Evolutionary conservation across 2,888 invertebrate genomes (phyloP).

Genomic region (Microchrysa polita): DNA sequence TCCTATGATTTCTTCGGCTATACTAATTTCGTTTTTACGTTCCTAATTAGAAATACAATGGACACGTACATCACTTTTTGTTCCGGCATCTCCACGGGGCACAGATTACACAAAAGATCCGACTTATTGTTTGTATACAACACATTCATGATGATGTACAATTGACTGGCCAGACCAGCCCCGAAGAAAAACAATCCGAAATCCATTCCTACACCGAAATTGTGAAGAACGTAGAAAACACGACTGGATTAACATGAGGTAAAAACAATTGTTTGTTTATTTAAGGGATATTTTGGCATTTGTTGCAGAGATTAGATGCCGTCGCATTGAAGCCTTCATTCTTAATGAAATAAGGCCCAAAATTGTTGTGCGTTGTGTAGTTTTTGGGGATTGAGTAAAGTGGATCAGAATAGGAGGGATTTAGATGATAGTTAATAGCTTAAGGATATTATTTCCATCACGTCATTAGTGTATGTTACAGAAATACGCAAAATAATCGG

Average conservation of each 20-base stretch:
- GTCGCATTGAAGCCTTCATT: constrained; percentile 7
- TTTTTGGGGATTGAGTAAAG: constrained; percentile 15
- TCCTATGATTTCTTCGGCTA: constrained; percentile 28
- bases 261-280: constrained; percentile 40
- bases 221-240: neutral
- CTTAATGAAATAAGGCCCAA: constrained; percentile 23
- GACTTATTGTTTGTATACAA: no score
- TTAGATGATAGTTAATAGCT: constrained; percentile 26
- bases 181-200: neutral
- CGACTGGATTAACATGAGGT: constrained; percentile 12
- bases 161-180: no score
- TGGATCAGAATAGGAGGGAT: constrained; percentile 13
- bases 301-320: constrained; percentile 23
- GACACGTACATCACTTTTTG: constrained; percentile 26
- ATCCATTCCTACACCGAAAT: neutral
- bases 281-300: constrained; percentile 40
- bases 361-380: constrained; percentile 11
- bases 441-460: constrained; percentile 46
- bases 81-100: neutral
- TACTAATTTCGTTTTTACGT: constrained; percentile 46
- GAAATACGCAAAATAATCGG: no score
- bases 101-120: no score
- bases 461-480: constrained; percentile 47
- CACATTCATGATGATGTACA: no score
- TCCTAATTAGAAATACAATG: constrained; percentile 44